Evolutionary conservation across 1,140 invertebrate species (phyloP).

Genomic region (Drosophila melanica): DNA sequence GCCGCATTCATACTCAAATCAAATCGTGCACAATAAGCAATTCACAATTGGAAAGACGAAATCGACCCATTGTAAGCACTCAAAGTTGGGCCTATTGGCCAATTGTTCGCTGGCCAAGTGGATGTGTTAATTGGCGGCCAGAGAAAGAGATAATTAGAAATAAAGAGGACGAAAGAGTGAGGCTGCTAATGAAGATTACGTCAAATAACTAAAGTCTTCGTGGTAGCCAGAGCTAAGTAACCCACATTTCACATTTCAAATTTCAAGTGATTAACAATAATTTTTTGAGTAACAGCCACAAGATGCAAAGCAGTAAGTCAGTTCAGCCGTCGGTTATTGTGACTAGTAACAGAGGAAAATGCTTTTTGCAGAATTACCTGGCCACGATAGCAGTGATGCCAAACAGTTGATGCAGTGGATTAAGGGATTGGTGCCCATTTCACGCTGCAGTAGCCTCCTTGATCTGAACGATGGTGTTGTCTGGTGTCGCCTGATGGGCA

Average conservation of each 20-base stretch:
- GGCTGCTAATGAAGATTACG: constrained; percentile 15
- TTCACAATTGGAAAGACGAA: constrained; percentile 12
- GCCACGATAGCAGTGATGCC: background rate
- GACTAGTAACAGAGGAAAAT: background rate
- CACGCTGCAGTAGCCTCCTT: constrained; percentile 1
- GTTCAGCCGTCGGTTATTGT: too few relatives aligned
- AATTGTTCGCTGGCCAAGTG: constrained; percentile 9
- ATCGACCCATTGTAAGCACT: constrained; percentile 13
- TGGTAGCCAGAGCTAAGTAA: background rate
- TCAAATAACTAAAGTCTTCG: background rate
- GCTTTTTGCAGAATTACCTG: background rate
- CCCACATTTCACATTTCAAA: constrained; percentile 3
- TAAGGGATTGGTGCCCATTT: background rate
- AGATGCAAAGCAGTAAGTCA: constrained; percentile 15
- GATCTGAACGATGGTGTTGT: constrained; percentile 28
- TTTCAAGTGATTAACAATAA: constrained; percentile 13
- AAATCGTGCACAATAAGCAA: background rate
- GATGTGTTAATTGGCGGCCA: constrained; percentile 25
- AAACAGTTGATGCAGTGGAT: constrained; percentile 19
- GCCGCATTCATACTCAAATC: background rate
- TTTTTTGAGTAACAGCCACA: background rate
- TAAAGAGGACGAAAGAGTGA: background rate
- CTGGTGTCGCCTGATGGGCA: constrained; percentile 32
- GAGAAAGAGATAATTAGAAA: background rate
- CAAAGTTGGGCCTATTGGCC: constrained; percentile 15